Percentiles rank a stretch among this genome's conserved stretches.
These are phyloP conservation scores for Dromococcyx pavoninus DNA, from an alignment of 2,797 vertebrate genomes.

Conservation along the genomic window DNA sequence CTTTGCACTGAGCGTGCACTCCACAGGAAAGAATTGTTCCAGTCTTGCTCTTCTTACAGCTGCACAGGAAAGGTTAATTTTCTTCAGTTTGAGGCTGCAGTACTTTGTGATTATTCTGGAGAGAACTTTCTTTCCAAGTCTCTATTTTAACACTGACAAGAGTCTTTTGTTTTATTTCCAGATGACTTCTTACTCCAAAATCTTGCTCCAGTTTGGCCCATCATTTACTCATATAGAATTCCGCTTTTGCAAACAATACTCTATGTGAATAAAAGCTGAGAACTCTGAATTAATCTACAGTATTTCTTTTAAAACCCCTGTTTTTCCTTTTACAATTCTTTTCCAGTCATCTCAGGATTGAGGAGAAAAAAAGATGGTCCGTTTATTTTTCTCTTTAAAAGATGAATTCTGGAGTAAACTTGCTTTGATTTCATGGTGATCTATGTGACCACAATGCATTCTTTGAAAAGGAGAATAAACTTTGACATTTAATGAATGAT, in stretches of 20 bases:
- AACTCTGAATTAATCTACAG: not conserved
- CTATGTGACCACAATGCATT: constrained; percentile 43
- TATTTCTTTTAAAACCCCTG: not conserved
- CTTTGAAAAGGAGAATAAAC: constrained; percentile 64
- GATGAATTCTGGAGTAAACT: constrained; percentile 34
- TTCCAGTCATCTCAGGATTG: not conserved
- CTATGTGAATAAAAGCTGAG: not conserved
- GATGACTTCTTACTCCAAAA: not conserved
- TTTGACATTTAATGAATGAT: constrained; percentile 39
- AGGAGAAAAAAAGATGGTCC: not conserved
- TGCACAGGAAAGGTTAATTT: not conserved
- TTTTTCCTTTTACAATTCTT: not conserved
- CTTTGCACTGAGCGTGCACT: not conserved
- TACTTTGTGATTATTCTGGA: not conserved
- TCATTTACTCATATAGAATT: not conserved
- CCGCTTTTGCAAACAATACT: not conserved
- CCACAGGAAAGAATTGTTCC: not conserved
- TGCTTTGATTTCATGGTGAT: constrained; percentile 52
- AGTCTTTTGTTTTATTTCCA: not conserved
- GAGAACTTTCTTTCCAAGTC: not conserved
- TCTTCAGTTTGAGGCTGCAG: not conserved
- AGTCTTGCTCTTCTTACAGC: not conserved
- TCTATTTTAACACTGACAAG: not conserved
- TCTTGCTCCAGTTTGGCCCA: not conserved
- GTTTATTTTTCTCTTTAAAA: constrained; percentile 9